Evolutionary conservation across 92 coral and sea anemone species (phyloP).

Genomic region (Phenganax marumi): DNA sequence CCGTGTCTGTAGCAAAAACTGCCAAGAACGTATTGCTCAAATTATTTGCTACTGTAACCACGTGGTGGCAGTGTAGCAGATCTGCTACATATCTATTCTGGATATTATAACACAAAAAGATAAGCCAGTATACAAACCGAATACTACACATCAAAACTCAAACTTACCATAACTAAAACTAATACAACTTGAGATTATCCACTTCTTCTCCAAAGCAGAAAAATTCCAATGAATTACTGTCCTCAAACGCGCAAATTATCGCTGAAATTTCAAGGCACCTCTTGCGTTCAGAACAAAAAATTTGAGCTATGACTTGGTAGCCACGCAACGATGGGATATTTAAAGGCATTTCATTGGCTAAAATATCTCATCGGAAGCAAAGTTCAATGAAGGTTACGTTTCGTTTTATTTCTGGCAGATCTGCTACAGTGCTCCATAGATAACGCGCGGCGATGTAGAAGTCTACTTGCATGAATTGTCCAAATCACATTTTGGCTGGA

Average conservation of each 20-base stretch:
- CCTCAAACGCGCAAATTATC: too few relatives aligned
- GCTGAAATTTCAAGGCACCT: too few relatives aligned
- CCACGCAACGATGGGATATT: too few relatives aligned
- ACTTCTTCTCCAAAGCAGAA: too few relatives aligned
- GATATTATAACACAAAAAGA: slow-evolving; percentile 1
- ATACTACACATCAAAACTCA: background rate
- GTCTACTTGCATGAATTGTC: too few relatives aligned
- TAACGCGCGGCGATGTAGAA: too few relatives aligned
- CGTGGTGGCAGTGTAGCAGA: slow-evolving; percentile 3
- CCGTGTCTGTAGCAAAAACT: background rate
- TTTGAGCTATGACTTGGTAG: too few relatives aligned
- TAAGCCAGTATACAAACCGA: background rate
- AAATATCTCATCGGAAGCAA: background rate
- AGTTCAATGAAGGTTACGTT: background rate
- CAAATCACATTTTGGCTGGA: too few relatives aligned
- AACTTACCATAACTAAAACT: background rate
- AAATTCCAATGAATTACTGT: too few relatives aligned
- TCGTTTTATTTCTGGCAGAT: slow-evolving; percentile 7
- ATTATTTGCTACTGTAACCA: slow-evolving; percentile 3
- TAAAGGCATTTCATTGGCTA: too few relatives aligned
- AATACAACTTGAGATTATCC: too few relatives aligned
- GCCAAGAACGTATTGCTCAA: background rate
- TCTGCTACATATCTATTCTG: background rate
- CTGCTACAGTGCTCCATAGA: slow-evolving; percentile 12
- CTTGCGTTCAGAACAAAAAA: too few relatives aligned